A percentile compares a stretch with the other conserved stretches of the same genome.
Evolutionary conservation across 2,113 vertebrate species (phyloP).

Genomic region (Oryzias celebensis): DNA sequence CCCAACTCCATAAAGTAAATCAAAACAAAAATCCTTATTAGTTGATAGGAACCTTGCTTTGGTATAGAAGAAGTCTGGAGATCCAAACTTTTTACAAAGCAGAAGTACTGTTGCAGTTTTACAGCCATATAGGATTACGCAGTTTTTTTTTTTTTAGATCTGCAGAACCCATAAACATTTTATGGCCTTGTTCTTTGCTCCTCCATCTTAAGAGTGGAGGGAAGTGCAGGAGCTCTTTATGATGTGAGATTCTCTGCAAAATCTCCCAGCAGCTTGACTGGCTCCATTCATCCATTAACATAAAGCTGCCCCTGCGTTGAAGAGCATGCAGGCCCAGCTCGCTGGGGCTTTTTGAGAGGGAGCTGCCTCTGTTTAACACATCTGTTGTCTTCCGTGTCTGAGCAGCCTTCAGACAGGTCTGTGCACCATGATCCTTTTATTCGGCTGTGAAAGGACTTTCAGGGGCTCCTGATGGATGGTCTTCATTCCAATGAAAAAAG

Average conservation of each 20-base stretch:
- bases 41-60: no score
- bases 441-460: conserved; percentile 71
- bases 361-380: conserved; percentile 77
- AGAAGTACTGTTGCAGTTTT: conserved; percentile 2
- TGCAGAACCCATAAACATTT: conserved; percentile 32
- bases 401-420: conserved; percentile 76
- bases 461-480: conserved; percentile 77
- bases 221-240: conserved; percentile 47
- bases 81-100: neutral
- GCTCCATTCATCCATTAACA: conserved; percentile 69
- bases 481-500: conserved; percentile 86
- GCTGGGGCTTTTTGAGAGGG: conserved; percentile 41
- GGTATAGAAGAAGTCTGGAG: neutral
- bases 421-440: conserved; percentile 75
- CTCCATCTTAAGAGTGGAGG: conserved; percentile 31
- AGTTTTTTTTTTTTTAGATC: conserved; percentile 4
- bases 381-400: conserved; percentile 76
- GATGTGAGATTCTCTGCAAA: conserved; percentile 31
- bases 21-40: no score
- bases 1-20: no score
- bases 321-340: conserved; percentile 26
- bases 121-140: conserved; percentile 9
- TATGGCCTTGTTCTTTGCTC: conserved; percentile 31
- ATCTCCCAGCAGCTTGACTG: conserved; percentile 36
- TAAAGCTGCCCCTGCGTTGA: conserved; percentile 65